Evolutionary conservation across 1,140 invertebrate species (phyloP), one percentile per base, ranked within the genome.

Genomic region (Orius insidiosus): DNA sequence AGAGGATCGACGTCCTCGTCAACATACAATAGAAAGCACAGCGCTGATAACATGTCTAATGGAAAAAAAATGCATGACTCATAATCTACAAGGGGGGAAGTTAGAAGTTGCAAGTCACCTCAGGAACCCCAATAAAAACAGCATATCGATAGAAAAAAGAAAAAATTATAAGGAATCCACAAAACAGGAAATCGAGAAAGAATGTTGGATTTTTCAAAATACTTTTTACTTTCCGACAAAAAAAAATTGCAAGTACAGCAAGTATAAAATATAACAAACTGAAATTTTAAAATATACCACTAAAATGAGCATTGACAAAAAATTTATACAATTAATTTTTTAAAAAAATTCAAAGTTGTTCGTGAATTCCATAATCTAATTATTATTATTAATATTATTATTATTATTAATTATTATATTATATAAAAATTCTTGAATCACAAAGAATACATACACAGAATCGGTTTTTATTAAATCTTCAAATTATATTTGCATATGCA

Each of bases 241-340:
- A 40, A 38, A 11, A 40, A 40, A 40, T 40, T 11, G 9, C 9
- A 40, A 40, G 13, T 14, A 40, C 11, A 40, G 11, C 9, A 40
- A 40, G 18, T 15, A 13, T 10, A 40, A 40, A 40, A 13, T 40
- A 40, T 36, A 11, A 11, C 35, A 15, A 37, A 44, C 43, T 40
- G 37, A 32, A 47, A 50, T 42, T 46, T 45, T 41, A 42, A 50
- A 56, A 54, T 49, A 45, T 52, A 56, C 51, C 47, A 53, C 50
- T 54, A 54, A 54, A 56, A 53, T 53, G 48, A 56, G 54, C 53
- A 49, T 54, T 49, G 37, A 37, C 45, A 45, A 36, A n/a, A n/a
- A 51, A 36, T 50, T 43, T 39, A 43, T 50, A 50, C 48, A 45
- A 45, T 39, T 44, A 36, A 48, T 48, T 48, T 50, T 51, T 45